Conservation (phyloP, 64 coral and sea anemone species). For the Porites lutea region DNA sequence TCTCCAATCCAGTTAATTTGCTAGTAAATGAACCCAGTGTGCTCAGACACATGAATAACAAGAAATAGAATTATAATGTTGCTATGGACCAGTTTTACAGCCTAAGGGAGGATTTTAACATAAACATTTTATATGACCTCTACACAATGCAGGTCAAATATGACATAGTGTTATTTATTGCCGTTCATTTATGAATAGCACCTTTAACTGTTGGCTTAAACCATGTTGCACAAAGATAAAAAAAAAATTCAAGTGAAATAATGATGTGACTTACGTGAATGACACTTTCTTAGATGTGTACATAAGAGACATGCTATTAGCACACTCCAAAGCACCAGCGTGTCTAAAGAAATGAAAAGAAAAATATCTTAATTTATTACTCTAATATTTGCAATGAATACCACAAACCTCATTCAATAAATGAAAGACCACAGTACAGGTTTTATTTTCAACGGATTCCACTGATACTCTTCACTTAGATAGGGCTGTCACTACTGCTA, state of each 20-base stretch:
- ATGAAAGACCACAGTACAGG: background rate
- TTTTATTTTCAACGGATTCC: background rate
- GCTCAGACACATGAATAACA: background rate
- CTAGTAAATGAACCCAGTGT: background rate
- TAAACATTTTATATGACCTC: background rate
- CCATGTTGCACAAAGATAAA: background rate
- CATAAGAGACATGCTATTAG: background rate
- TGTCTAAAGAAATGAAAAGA: background rate
- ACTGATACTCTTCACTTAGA: background rate
- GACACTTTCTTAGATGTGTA: slow-evolving; percentile 1
- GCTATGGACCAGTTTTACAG: background rate
- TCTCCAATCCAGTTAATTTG: background rate
- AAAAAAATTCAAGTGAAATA: background rate
- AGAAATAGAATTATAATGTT: background rate
- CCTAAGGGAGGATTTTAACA: background rate
- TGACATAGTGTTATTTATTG: background rate
- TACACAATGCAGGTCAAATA: background rate
- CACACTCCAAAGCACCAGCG: background rate
- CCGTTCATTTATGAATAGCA: background rate
- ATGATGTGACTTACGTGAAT: background rate
- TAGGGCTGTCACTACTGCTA: background rate
- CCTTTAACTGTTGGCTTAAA: background rate
- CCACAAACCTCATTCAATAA: background rate
- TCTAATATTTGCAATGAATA: background rate
- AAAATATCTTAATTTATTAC: background rate